Conservation (phyloP, 2,888 invertebrate genomes). For the Pristionchus mayeri region DNA sequence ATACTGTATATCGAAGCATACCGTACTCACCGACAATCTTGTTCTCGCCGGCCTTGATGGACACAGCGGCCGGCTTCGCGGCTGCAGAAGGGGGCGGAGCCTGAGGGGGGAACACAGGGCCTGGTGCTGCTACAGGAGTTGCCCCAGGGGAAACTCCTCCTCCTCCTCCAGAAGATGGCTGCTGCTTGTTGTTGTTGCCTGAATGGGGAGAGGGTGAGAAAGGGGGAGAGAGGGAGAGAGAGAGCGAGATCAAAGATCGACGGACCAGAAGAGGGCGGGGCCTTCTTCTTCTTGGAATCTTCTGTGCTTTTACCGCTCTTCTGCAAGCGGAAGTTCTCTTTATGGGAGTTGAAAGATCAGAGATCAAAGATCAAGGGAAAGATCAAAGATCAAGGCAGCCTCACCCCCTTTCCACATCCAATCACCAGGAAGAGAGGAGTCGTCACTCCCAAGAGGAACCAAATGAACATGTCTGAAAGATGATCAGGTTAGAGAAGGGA, state of each 20-base stretch:
- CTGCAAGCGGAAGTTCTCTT: too few species aligned
- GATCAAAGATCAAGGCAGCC: not conserved
- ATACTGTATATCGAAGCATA: not conserved
- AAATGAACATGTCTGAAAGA: constrained; percentile 10
- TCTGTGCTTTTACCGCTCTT: not conserved
- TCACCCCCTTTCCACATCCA: constrained; percentile 27
- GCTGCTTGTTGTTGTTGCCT: constrained; percentile 14
- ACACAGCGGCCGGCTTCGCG: not conserved
- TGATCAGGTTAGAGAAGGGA: not conserved
- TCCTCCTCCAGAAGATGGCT: not conserved
- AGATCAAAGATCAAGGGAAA: too few species aligned
- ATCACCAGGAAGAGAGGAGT: not conserved
- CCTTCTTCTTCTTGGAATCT: constrained; percentile 14
- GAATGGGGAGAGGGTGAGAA: not conserved
- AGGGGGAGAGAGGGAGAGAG: too few species aligned
- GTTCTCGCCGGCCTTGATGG: constrained; percentile 33
- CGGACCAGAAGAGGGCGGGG: constrained; percentile 21
- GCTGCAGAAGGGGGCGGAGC: constrained; percentile 38
- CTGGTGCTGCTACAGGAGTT: not conserved
- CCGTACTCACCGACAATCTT: constrained; percentile 36
- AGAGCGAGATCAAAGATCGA: constrained; percentile 35
- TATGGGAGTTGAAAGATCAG: not conserved
- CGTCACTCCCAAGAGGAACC: not conserved
- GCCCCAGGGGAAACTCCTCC: not conserved
- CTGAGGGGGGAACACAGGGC: not conserved